Conservation (phyloP, 1,140 invertebrate genomes). For the Drosophila arawakana region DNA sequence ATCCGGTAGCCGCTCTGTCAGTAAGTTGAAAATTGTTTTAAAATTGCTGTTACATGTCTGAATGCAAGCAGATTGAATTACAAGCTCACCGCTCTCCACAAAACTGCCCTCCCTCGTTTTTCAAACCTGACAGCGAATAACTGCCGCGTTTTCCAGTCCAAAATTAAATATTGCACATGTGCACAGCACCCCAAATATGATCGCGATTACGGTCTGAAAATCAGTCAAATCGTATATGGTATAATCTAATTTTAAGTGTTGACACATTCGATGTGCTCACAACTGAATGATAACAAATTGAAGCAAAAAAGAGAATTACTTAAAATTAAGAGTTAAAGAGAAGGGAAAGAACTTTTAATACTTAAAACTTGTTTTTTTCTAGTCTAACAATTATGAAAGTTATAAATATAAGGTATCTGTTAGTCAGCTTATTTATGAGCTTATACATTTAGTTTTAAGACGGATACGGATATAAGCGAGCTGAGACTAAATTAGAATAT, state of each 20-base stretch:
- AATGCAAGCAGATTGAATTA: slow-evolving; percentile 84
- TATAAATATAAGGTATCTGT: no score
- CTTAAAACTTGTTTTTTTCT: background rate
- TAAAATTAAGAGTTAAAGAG: background rate
- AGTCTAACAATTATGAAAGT: no score
- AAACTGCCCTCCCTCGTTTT: background rate
- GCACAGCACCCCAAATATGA: slow-evolving; percentile 45
- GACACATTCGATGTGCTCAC: slow-evolving; percentile 64
- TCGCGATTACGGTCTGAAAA: slow-evolving; percentile 63
- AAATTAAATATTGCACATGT: slow-evolving; percentile 70
- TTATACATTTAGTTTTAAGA: no score
- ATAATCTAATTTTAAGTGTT: slow-evolving; percentile 84
- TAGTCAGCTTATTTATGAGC: no score
- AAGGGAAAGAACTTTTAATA: background rate
- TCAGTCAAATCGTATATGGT: slow-evolving; percentile 77
- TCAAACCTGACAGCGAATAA: slow-evolving; percentile 8
- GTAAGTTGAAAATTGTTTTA: slow-evolving; percentile 84
- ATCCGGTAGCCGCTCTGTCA: slow-evolving; percentile 82
- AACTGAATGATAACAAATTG: slow-evolving; percentile 36
- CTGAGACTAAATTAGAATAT: no score
- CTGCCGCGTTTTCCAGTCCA: slow-evolving; percentile 32
- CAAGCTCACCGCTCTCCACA: slow-evolving; percentile 63
- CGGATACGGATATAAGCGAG: no score
- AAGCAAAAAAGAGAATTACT: background rate
- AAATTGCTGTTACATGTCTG: slow-evolving; percentile 84